A percentile compares a stretch with the other conserved stretches of the same genome.
These are phyloP conservation scores for Chironomus tentans DNA, from an alignment of 2,888 invertebrate genomes.

Conservation along the genomic window DNA sequence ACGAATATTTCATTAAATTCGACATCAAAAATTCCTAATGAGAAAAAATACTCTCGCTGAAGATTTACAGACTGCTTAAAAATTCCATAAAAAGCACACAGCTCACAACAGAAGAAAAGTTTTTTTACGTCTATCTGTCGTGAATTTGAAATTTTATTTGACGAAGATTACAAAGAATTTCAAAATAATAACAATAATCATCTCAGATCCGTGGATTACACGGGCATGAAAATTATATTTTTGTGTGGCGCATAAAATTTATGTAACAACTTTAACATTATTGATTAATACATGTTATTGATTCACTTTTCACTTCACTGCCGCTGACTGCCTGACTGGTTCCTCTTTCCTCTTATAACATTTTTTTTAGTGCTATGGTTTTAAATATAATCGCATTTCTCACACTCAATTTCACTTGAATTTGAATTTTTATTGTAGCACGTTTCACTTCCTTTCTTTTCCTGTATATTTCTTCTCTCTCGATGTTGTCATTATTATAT, in stretches of 20 bases:
- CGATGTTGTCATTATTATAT: background rate
- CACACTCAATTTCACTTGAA: slow-evolving; percentile 20
- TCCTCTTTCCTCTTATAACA: too few relatives aligned
- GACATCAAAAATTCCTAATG: background rate
- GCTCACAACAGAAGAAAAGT: too few relatives aligned
- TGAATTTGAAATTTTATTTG: too few relatives aligned
- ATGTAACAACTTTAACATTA: background rate
- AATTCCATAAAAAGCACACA: background rate
- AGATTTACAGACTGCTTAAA: background rate
- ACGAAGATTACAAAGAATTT: too few relatives aligned
- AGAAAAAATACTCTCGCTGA: background rate
- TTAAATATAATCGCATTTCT: slow-evolving; percentile 14
- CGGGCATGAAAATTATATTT: too few relatives aligned
- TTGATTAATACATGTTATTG: slow-evolving; percentile 10
- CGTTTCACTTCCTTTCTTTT: background rate
- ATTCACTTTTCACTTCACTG: background rate
- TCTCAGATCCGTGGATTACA: too few relatives aligned
- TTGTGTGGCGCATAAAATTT: background rate
- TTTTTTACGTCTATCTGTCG: too few relatives aligned
- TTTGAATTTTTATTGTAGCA: background rate
- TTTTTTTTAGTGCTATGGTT: background rate
- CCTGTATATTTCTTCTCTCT: background rate
- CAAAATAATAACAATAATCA: too few relatives aligned
- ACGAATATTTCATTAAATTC: background rate
- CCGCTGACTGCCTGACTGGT: too few relatives aligned